phyloP scores from a whole-genome alignment of 2,888 invertebrate species.

The Lithophane socia region DNA sequence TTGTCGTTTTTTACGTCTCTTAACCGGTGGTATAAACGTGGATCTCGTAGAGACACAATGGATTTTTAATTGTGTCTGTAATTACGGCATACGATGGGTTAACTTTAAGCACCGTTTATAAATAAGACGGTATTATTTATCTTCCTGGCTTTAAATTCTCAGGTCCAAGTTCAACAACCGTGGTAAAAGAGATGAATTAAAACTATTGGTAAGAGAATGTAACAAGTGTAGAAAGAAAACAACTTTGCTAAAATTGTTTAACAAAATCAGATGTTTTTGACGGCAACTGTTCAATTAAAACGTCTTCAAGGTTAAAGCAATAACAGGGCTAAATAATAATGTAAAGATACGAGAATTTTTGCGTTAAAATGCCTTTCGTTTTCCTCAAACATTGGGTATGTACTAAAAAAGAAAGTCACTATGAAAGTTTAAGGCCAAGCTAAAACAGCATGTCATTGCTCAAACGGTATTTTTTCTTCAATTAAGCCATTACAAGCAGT shows the following conservation, averaged over 20 bases:
- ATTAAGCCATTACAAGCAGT: slow-evolving; percentile 64
- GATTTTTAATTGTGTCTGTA: no score
- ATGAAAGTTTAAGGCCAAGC: slow-evolving; percentile 41
- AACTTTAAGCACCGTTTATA: background rate
- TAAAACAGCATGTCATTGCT: slow-evolving; percentile 53
- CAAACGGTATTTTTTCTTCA: slow-evolving; percentile 58
- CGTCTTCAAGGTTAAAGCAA: background rate
- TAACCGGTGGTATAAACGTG: no score
- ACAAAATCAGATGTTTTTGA: background rate
- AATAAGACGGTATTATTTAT: background rate
- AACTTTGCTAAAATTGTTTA: background rate
- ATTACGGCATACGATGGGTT: no score
- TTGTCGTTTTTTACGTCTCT: background rate
- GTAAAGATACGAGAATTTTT: background rate
- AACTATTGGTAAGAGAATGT: background rate
- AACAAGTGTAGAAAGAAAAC: no score
- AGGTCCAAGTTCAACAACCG: background rate
- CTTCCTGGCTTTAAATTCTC: background rate
- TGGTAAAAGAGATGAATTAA: background rate
- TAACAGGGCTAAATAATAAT: background rate
- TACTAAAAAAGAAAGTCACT: slow-evolving; percentile 42
- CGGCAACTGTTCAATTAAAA: background rate
- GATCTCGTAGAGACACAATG: no score
- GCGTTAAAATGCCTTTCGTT: slow-evolving; percentile 5
- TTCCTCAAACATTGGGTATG: background rate